A percentile compares a stretch with the other conserved stretches of the same genome.
Conservation (phyloP, 2,888 invertebrate genomes). For the Euproctis similis region DNA sequence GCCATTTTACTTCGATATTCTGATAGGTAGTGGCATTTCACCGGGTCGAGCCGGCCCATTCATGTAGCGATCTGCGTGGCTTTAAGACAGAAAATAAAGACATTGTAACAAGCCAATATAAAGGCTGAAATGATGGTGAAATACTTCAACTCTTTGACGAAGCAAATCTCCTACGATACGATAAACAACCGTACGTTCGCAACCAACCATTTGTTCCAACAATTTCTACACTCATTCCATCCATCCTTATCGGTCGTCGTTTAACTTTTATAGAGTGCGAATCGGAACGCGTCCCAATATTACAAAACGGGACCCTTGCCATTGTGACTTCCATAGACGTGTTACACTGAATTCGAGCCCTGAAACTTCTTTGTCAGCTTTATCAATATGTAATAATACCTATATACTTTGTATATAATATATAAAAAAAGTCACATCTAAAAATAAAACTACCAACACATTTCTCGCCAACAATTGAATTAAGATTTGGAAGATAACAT, state of each 20-base stretch:
- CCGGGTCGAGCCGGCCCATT: too few relatives aligned
- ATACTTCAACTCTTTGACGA: slow-evolving; percentile 44
- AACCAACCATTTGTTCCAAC: slow-evolving; percentile 51
- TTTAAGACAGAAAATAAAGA: slow-evolving; percentile 31
- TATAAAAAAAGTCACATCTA: too few relatives aligned
- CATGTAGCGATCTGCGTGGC: slow-evolving; percentile 59
- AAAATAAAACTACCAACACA: too few relatives aligned
- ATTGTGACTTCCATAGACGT: slow-evolving; percentile 59
- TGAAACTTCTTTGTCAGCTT: slow-evolving; percentile 49
- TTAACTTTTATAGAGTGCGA: slow-evolving; percentile 67
- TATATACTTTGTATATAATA: too few relatives aligned
- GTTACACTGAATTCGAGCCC: slow-evolving; percentile 52
- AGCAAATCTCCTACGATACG: slow-evolving; percentile 48
- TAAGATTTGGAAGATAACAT: too few relatives aligned
- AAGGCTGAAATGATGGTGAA: slow-evolving; percentile 51
- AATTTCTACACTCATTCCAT: slow-evolving; percentile 61
- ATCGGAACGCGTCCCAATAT: slow-evolving; percentile 58
- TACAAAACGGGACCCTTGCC: slow-evolving; percentile 65
- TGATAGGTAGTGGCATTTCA: too few relatives aligned
- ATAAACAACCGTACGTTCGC: slow-evolving; percentile 42
- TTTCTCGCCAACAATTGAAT: too few relatives aligned
- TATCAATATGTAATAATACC: slow-evolving; percentile 36
- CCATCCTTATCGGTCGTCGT: slow-evolving; percentile 67
- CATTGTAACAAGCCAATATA: slow-evolving; percentile 42
- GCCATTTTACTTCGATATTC: too few relatives aligned